Base-by-base conservation (phyloP, 1,140 invertebrate genomes). In the Cherax destructor region DNA sequence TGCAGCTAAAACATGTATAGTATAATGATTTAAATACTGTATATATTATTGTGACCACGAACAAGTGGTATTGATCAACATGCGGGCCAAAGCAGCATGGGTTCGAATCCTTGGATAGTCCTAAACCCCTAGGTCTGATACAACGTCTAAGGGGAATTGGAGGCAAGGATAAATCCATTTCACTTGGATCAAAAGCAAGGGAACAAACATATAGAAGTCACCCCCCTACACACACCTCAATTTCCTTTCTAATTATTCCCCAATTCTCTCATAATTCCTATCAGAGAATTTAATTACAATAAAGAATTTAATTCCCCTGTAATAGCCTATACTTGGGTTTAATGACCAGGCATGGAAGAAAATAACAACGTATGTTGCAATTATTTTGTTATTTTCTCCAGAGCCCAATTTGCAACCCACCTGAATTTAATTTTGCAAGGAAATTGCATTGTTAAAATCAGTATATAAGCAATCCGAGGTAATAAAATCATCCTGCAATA, bases 391-490 rank as follows among this genome's bases (percentile, higher is more conserved):
- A 74, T 74, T 74, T 74, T 5, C 24, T 9, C 24, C n/a, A 30
- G 30, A 41, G 30, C 11, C 69, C 24, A 74, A 24, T 74, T 74
- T 30, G 24, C 69, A 74, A 21, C 69, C 24, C 11, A 30, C 69
- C n/a, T 30, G n/a, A n/a, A 74, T 74, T 74, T 30, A 74, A 74
- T 74, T 74, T 74, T 30, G n/a, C 24, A 74, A 30, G n/a, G 69
- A 74, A 74, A 74, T 74, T 74, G n/a, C 16, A 74, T 74, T 74
- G 69, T 74, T 74, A 74, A 74, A 74, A 74, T 30, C 24, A 74
- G n/a, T 74, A 30, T 74, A 74, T 74, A 74, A 30, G 69, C 69
- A 24, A 74, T 74, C 5, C 69, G 16, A 74, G 21, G n/a, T 16
- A 41, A 30, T 24, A 11, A 11, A 74, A 30, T 30, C 69, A 24